Conservation (phyloP, 2,113 vertebrate species). For the Malurus cyaneus region DNA sequence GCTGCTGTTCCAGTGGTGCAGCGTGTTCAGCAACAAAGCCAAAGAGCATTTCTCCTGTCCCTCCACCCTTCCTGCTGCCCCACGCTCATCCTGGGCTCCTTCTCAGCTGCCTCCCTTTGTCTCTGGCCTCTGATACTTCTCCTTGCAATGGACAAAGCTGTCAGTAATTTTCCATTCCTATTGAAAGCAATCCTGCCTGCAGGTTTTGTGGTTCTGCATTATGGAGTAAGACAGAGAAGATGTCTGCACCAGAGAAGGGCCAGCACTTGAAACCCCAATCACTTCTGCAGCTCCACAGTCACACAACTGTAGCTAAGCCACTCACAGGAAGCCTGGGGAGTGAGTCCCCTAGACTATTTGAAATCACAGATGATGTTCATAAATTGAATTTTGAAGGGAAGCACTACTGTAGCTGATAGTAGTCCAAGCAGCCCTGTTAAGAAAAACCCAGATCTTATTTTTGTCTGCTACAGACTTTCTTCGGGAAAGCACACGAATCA, state of each 20-base stretch:
- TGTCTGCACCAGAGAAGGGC: neutral
- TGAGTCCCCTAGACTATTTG: neutral
- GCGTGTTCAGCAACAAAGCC: neutral
- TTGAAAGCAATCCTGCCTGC: neutral
- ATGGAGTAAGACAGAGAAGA: neutral
- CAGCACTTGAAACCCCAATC: neutral
- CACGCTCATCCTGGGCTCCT: fast-evolving
- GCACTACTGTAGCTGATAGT: neutral
- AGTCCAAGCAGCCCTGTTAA: neutral
- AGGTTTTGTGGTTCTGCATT: neutral
- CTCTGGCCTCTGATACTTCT: neutral
- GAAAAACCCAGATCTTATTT: neutral
- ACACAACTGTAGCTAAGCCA: neutral
- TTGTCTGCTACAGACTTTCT: neutral
- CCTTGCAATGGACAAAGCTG: neutral
- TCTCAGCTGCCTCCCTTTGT: neutral
- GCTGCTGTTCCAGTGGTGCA: neutral
- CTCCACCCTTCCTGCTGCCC: neutral
- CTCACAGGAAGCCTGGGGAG: neutral
- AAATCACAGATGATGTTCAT: neutral
- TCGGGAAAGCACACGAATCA: neutral
- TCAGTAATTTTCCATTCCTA: neutral
- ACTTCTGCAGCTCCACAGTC: neutral
- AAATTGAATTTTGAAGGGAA: neutral
- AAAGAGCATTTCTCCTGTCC: neutral